Percentiles rank a stretch among this genome's conserved stretches.
phyloP scores from a whole-genome alignment of 2,888 invertebrate genomes.

The Strigamia transsilvanica region DNA sequence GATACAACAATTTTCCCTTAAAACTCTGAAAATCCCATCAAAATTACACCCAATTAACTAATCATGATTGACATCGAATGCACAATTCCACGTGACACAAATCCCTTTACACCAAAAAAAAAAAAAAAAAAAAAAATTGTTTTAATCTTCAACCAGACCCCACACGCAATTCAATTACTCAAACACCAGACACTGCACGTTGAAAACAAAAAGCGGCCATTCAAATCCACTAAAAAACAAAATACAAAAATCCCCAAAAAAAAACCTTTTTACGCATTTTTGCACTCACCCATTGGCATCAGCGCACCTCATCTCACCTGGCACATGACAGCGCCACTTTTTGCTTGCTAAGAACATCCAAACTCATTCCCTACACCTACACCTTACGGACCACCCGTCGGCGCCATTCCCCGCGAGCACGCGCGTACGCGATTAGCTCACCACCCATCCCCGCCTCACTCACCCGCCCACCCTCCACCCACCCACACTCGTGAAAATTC shows the following conservation, averaged over 20 bases:
- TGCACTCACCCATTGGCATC: slow-evolving; percentile 9
- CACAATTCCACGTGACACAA: background rate
- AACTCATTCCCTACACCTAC: slow-evolving; percentile 38
- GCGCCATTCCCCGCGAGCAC: slow-evolving; percentile 40
- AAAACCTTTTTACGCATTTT: background rate
- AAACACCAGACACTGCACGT: background rate
- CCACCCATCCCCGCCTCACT: background rate
- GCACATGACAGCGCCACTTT: slow-evolving; percentile 35
- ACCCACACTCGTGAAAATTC: slow-evolving; percentile 7
- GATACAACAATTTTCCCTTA: background rate
- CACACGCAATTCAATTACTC: background rate
- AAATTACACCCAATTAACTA: slow-evolving; percentile 7
- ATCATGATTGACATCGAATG: slow-evolving; percentile 9
- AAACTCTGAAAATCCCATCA: background rate
- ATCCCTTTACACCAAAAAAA: background rate
- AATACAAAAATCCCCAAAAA: background rate
- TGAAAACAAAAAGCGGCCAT: background rate
- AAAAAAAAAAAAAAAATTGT: background rate
- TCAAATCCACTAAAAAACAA: background rate
- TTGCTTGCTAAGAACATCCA: slow-evolving; percentile 24
- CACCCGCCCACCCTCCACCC: slow-evolving; percentile 7
- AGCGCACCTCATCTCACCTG: slow-evolving; percentile 27
- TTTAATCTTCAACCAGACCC: slow-evolving; percentile 5
- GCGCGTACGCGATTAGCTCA: slow-evolving; percentile 37
- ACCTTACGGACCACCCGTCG: slow-evolving; percentile 40